Percentiles rank a stretch among this genome's conserved stretches.
Evolutionary conservation across 1,140 invertebrate genomes (phyloP).

Genomic region (Bacillus rossius): DNA sequence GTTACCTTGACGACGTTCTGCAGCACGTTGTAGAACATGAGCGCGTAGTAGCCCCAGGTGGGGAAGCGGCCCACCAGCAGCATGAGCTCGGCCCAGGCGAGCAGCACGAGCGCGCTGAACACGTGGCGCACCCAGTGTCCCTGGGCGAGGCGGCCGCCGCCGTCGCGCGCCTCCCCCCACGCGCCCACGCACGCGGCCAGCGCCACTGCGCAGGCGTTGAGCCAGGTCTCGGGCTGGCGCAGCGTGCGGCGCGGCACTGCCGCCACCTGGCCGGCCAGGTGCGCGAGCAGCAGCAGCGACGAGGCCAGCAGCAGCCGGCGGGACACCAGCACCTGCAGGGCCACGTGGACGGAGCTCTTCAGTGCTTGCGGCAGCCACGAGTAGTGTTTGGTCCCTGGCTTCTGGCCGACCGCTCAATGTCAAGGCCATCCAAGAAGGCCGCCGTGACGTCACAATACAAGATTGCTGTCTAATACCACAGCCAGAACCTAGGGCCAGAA

Average conservation of each 20-base stretch:
- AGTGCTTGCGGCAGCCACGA: too few species aligned
- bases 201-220: constrained; percentile 28
- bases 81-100: constrained; percentile 49
- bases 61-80: constrained; percentile 46
- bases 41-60: constrained; percentile 45
- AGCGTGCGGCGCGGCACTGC: constrained; percentile 28
- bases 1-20: constrained; percentile 45
- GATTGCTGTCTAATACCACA: too few species aligned
- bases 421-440: too few species aligned
- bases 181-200: constrained; percentile 24
- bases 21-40: constrained; percentile 47
- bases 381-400: too few species aligned
- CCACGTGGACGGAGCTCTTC: too few species aligned
- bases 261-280: constrained; percentile 21
- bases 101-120: constrained; percentile 42
- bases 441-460: too few species aligned
- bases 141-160: background rate
- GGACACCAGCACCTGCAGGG: constrained; percentile 5
- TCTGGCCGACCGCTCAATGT: too few species aligned
- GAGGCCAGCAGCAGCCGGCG: constrained; percentile 3
- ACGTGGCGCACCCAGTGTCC: constrained; percentile 20
- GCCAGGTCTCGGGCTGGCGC: constrained; percentile 34
- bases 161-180: background rate
- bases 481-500: too few species aligned
- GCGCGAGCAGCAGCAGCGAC: constrained; percentile 8